phyloP scores from a whole-genome alignment of 2,797 vertebrate species.

The Tarsius wallacei region DNA sequence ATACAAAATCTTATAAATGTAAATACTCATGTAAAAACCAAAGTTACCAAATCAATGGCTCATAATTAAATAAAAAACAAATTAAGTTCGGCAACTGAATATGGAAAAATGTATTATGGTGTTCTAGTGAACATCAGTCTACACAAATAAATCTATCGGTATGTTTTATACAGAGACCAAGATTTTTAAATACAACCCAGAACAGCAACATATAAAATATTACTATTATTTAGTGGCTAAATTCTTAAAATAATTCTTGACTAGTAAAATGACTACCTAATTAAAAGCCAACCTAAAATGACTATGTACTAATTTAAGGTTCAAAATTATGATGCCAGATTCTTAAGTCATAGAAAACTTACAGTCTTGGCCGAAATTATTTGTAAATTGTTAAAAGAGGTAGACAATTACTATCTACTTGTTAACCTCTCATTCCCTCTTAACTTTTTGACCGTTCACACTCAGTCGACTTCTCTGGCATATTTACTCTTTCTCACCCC shows the following conservation, averaged over 20 bases:
- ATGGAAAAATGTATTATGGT: background rate
- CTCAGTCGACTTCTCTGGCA: background rate
- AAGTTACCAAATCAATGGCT: constrained; percentile 38
- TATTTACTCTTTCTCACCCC: constrained; percentile 34
- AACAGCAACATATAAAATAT: constrained; percentile 32
- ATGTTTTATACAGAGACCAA: background rate
- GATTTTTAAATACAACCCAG: background rate
- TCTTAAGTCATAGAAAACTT: background rate
- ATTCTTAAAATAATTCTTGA: constrained; percentile 25
- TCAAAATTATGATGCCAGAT: background rate
- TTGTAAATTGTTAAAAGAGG: background rate
- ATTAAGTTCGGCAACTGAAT: background rate
- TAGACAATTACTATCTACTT: background rate
- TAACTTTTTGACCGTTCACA: background rate
- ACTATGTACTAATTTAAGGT: background rate
- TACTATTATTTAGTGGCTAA: background rate
- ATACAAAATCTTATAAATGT: constrained; percentile 27
- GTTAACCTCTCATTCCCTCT: background rate
- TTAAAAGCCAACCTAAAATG: constrained; percentile 48
- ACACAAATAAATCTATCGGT: background rate
- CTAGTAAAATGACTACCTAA: constrained; percentile 24
- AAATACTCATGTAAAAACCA: background rate
- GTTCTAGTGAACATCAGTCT: constrained; percentile 9
- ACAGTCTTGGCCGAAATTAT: constrained; percentile 47
- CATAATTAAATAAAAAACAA: constrained; percentile 35